Percentiles rank a stretch among this genome's conserved stretches.
Evolutionary conservation across 2,888 invertebrate genomes (phyloP).

Genomic region (Elysia crispata): DNA sequence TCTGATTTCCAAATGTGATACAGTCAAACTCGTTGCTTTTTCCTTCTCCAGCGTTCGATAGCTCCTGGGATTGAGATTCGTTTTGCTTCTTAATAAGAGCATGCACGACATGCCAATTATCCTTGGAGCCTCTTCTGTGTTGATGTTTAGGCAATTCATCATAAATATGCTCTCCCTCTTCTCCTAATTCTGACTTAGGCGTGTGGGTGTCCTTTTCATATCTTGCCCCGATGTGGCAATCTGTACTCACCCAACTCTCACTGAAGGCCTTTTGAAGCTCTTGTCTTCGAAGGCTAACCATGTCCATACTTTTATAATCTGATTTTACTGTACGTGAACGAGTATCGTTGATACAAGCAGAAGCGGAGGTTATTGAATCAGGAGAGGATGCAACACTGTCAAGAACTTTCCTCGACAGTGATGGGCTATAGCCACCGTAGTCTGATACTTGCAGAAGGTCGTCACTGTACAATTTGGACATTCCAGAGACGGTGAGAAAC

Average conservation of each 20-base stretch:
- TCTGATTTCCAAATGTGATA: not conserved
- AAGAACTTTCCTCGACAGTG: not conserved
- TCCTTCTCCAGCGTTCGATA: not conserved
- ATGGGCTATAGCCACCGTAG: constrained; percentile 39
- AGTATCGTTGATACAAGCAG: not conserved
- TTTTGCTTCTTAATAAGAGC: constrained; percentile 20
- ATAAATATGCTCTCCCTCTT: too few relatives aligned
- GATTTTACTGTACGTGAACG: too few relatives aligned
- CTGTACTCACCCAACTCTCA: not conserved
- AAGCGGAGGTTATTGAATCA: not conserved
- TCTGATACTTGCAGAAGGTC: constrained; percentile 44
- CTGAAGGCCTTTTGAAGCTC: too few relatives aligned
- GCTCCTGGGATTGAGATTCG: not conserved
- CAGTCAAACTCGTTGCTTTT: not conserved
- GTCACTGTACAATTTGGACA: not conserved
- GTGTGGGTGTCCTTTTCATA: not conserved
- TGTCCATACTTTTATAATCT: too few relatives aligned
- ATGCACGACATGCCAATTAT: constrained; percentile 38
- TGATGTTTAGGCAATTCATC: too few relatives aligned
- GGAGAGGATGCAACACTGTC: too few relatives aligned
- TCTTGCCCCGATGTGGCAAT: not conserved
- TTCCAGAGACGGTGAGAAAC: not conserved
- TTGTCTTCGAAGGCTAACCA: too few relatives aligned
- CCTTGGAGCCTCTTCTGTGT: constrained; percentile 23
- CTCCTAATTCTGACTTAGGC: not conserved